Percentiles rank a stretch among this genome's conserved stretches.
phyloP scores from a whole-genome alignment of 37 sponge, comb jelly and placozoan genomes.

The Cladorhizidae sp. region DNA sequence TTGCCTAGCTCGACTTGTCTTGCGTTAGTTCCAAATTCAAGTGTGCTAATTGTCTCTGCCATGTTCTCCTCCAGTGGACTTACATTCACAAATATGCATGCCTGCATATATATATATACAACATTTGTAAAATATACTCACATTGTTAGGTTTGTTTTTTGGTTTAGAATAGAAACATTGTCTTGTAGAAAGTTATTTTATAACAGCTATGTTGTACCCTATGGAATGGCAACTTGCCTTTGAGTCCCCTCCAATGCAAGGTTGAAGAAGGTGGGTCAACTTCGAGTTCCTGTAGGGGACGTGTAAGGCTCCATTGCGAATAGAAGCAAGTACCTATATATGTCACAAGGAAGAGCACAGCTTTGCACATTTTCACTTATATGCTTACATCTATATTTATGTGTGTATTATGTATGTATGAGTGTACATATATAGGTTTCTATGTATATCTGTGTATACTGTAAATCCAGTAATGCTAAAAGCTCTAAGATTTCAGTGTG shows the following conservation, averaged over 20 bases:
- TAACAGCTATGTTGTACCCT: background rate
- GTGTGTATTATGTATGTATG: too few species aligned
- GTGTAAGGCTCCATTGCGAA: slow-evolving; percentile 70
- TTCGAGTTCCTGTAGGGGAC: slow-evolving; percentile 88
- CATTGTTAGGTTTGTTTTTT: background rate
- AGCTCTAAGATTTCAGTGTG: too few species aligned
- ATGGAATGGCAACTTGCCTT: slow-evolving; percentile 53
- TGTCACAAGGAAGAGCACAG: too few species aligned
- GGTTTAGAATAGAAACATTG: background rate
- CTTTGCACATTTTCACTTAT: too few species aligned
- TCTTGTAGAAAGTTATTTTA: background rate
- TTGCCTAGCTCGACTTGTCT: slow-evolving; percentile 81
- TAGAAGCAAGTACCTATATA: slow-evolving; percentile 78
- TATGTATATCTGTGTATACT: too few species aligned
- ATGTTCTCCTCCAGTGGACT: slow-evolving; percentile 72
- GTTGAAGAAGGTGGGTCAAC: slow-evolving; percentile 74
- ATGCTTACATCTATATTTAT: background rate
- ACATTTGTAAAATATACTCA: background rate
- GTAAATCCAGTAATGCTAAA: too few species aligned
- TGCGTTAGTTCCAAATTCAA: slow-evolving; percentile 74
- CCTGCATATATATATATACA: slow-evolving; percentile 32
- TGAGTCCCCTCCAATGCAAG: slow-evolving; percentile 84
- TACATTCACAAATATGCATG: slow-evolving; percentile 82
- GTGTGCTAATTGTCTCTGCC: slow-evolving; percentile 74
- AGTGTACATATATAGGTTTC: too few species aligned